Evolutionary conservation across 1,140 invertebrate species (phyloP).

Genomic region (Mylabris phalerata): DNA sequence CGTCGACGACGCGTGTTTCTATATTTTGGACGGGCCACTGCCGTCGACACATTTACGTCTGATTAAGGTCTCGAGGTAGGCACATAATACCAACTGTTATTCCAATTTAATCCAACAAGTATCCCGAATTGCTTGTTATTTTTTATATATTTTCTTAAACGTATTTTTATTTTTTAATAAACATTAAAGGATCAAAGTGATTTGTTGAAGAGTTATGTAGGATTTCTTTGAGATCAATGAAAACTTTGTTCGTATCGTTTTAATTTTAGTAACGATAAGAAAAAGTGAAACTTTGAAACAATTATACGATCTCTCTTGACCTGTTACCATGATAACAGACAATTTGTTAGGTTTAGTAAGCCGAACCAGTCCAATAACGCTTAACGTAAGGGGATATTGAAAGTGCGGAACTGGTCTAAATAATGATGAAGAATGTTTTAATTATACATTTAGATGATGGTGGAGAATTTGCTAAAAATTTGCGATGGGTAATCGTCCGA

Average conservation of each 20-base stretch:
- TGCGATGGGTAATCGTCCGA: constrained; percentile 36
- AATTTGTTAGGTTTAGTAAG: constrained; percentile 10
- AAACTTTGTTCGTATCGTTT: constrained; percentile 5
- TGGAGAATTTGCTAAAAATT: constrained; percentile 38
- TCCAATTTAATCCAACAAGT: no score
- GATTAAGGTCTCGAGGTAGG: constrained; percentile 9
- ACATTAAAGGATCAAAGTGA: background rate
- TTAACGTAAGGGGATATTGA: background rate
- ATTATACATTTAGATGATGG: constrained; percentile 38
- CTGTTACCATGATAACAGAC: constrained; percentile 5
- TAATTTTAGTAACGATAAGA: background rate
- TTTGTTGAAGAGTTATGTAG: background rate
- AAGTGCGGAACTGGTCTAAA: background rate
- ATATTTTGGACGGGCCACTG: background rate
- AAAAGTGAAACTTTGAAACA: constrained; percentile 12
- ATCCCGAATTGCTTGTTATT: no score
- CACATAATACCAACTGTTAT: no score
- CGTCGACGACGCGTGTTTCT: background rate
- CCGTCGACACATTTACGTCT: background rate
- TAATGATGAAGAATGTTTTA: constrained; percentile 42
- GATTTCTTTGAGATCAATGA: background rate
- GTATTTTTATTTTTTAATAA: no score
- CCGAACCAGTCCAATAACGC: no score
- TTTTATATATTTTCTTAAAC: no score
- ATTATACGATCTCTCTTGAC: constrained; percentile 11